These are phyloP conservation scores for Numenius arquata DNA, from an alignment of 2,113 vertebrate species.

Conservation along the genomic window DNA sequence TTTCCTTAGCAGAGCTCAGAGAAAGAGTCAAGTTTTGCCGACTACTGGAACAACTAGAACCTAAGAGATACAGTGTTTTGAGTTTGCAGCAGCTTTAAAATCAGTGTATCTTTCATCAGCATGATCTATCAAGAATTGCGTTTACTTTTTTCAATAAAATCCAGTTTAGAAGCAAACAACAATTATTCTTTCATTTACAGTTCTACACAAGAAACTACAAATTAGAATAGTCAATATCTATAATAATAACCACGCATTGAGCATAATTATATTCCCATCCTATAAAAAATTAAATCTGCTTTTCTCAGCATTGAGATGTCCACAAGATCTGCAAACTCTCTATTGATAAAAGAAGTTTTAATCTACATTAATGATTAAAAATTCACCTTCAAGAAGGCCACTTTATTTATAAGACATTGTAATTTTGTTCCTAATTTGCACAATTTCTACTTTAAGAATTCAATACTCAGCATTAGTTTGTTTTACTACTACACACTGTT, in stretches of 20 bases:
- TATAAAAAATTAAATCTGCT: neutral
- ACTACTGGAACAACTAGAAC: conserved; percentile 82
- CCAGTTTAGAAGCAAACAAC: neutral
- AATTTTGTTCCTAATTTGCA: neutral
- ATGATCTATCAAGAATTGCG: neutral
- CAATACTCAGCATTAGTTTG: neutral
- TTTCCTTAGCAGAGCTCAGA: conserved; percentile 81
- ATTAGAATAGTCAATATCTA: neutral
- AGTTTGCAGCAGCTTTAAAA: too few relatives aligned
- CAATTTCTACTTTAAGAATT: neutral
- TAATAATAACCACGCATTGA: neutral
- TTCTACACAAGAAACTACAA: neutral
- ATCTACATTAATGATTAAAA: neutral
- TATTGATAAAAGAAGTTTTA: neutral
- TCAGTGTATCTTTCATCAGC: neutral
- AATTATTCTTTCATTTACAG: neutral
- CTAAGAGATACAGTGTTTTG: conserved; percentile 58
- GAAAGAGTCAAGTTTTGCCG: conserved; percentile 86
- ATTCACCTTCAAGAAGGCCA: neutral
- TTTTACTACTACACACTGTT: neutral
- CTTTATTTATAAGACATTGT: neutral
- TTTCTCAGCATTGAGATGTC: neutral
- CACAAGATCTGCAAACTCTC: neutral
- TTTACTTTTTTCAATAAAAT: neutral
- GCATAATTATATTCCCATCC: neutral